A percentile compares a stretch with the other conserved stretches of the same genome.
Evolutionary conservation across 2,113 vertebrate genomes (phyloP).

Genomic region (Pavo muticus): DNA sequence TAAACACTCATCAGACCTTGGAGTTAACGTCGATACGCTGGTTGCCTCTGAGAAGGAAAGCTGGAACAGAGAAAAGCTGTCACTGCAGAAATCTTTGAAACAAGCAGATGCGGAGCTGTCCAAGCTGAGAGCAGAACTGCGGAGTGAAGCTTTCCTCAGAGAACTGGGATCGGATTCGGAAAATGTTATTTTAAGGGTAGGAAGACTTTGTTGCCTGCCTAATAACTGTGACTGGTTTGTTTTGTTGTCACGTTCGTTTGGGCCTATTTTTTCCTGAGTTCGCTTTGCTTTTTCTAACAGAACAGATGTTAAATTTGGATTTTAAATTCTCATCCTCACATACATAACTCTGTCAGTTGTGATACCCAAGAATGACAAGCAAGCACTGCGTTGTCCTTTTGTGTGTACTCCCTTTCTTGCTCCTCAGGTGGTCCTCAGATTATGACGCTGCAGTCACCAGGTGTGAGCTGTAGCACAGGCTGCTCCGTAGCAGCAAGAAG

Average conservation of each 20-base stretch:
- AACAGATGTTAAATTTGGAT: not conserved
- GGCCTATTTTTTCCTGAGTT: not conserved
- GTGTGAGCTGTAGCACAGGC: not conserved
- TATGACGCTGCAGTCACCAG: not conserved
- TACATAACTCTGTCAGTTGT: not conserved
- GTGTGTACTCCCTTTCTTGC: not conserved
- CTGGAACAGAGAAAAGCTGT: constrained; percentile 86
- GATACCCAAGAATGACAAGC: not conserved
- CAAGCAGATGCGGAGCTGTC: constrained; percentile 86
- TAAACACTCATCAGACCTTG: constrained; percentile 56
- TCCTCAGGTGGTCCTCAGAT: not conserved
- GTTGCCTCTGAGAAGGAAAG: constrained; percentile 86
- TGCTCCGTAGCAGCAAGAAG: not conserved
- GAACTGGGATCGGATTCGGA: constrained; percentile 86
- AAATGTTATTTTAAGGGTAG: constrained; percentile 87
- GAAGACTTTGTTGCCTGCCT: not conserved
- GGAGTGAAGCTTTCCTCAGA: constrained; percentile 82
- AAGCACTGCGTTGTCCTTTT: not conserved
- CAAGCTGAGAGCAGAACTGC: constrained; percentile 87
- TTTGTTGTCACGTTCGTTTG: not conserved
- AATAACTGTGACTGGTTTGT: not conserved
- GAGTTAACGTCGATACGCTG: constrained; percentile 73
- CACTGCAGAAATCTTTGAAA: constrained; percentile 87
- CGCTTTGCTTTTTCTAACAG: not conserved
- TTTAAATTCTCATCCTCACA: not conserved